phyloP scores from a whole-genome alignment of 2,888 invertebrate genomes.

The Tethea ocularis region DNA sequence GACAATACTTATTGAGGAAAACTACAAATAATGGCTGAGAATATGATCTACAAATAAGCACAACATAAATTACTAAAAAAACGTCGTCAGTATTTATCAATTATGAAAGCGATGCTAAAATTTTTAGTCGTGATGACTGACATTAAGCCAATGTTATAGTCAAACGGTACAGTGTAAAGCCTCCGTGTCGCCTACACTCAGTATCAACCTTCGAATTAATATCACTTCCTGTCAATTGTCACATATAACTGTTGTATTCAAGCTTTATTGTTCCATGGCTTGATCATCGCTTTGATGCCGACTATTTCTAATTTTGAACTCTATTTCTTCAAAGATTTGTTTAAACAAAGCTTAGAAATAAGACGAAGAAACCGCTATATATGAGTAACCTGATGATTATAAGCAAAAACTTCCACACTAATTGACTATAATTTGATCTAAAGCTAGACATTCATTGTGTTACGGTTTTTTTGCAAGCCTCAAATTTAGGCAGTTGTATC shows the following conservation, averaged over 20 bases:
- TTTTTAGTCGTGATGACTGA: background rate
- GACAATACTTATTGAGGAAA: too few species aligned
- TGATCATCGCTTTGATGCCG: constrained; percentile 27
- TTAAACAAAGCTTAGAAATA: background rate
- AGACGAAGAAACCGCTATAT: background rate
- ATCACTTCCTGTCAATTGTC: constrained; percentile 48
- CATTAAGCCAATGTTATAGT: constrained; percentile 15
- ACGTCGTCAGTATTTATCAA: background rate
- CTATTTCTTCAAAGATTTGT: constrained; percentile 20
- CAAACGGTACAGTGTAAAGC: constrained; percentile 40
- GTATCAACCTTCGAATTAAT: constrained; percentile 41
- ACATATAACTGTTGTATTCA: constrained; percentile 42
- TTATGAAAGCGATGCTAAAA: background rate
- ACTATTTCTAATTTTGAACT: too few species aligned
- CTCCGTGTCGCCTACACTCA: constrained; percentile 44
- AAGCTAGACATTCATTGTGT: constrained; percentile 58
- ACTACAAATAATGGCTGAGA: too few species aligned
- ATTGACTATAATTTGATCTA: constrained; percentile 54
- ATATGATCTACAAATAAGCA: background rate
- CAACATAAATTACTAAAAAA: background rate
- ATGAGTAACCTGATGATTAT: constrained; percentile 38
- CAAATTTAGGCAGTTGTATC: constrained; percentile 57
- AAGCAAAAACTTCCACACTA: constrained; percentile 34
- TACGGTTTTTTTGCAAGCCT: constrained; percentile 51
- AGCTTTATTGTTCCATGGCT: constrained; percentile 42